Percentiles rank a stretch among this genome's conserved stretches.
These are phyloP conservation scores for Lytechinus pictus DNA, from an alignment of 35 echinoderm and acorn worm species.

Conservation along the genomic window DNA sequence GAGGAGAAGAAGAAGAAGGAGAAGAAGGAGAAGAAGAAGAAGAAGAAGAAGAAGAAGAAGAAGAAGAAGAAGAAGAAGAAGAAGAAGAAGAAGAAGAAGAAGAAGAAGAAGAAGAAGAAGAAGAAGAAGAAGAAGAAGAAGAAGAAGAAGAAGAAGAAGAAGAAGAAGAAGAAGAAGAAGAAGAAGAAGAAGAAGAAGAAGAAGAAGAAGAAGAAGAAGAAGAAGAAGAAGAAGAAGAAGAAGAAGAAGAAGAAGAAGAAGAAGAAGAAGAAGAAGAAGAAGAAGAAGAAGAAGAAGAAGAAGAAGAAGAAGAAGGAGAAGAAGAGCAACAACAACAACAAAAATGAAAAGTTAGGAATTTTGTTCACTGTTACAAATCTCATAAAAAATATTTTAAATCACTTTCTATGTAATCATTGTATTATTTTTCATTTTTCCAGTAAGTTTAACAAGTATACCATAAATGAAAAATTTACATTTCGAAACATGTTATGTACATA, in stretches of 20 bases:
- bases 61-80: background rate
- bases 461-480: too few species aligned
- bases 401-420: too few species aligned
- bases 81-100: background rate
- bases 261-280: background rate
- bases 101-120: background rate
- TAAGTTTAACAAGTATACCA: too few species aligned
- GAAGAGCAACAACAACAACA: background rate
- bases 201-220: too few species aligned
- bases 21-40: background rate
- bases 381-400: too few species aligned
- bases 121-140: too few species aligned
- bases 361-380: background rate
- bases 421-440: too few species aligned
- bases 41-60: background rate
- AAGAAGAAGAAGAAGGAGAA: background rate
- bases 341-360: background rate
- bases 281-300: too few species aligned
- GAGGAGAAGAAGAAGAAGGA: background rate
- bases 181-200: background rate
- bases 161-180: background rate
- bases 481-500: too few species aligned
- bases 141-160: background rate
- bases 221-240: background rate
- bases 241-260: background rate